These are phyloP conservation scores for Callaeas wilsoni DNA, from an alignment of 2,113 vertebrate species.

Conservation along the genomic window DNA sequence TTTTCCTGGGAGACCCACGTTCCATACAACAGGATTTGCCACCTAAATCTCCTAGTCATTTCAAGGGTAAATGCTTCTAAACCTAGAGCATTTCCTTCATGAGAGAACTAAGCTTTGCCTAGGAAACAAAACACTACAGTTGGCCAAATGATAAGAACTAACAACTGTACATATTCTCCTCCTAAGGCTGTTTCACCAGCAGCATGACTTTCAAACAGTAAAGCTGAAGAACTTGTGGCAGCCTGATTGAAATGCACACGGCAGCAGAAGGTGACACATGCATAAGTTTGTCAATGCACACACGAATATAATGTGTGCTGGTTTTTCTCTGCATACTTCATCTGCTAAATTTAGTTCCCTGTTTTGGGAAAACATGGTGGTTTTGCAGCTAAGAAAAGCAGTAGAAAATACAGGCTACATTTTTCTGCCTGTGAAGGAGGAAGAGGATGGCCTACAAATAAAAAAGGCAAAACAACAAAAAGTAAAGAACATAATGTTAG, in stretches of 20 bases:
- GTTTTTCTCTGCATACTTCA: background rate
- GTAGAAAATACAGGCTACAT: background rate
- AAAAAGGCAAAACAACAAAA: background rate
- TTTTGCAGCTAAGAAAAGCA: background rate
- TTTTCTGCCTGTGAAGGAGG: background rate
- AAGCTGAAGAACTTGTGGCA: background rate
- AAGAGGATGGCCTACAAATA: background rate
- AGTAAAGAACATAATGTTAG: background rate
- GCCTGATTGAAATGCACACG: background rate
- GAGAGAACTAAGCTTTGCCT: background rate
- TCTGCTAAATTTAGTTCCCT: background rate
- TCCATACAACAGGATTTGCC: background rate
- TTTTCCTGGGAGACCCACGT: background rate
- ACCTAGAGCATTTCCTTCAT: background rate
- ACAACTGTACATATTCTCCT: background rate
- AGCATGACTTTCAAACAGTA: background rate
- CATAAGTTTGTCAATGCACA: background rate
- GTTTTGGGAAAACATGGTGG: background rate
- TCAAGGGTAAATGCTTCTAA: background rate
- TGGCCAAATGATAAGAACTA: background rate
- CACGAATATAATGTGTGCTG: background rate
- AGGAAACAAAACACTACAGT: background rate
- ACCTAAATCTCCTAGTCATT: background rate
- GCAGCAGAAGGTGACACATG: background rate
- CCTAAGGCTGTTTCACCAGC: background rate